These are phyloP conservation scores for Dasyurus viverrinus DNA, from an alignment of 2,113 vertebrate genomes.

Conservation along the genomic window DNA sequence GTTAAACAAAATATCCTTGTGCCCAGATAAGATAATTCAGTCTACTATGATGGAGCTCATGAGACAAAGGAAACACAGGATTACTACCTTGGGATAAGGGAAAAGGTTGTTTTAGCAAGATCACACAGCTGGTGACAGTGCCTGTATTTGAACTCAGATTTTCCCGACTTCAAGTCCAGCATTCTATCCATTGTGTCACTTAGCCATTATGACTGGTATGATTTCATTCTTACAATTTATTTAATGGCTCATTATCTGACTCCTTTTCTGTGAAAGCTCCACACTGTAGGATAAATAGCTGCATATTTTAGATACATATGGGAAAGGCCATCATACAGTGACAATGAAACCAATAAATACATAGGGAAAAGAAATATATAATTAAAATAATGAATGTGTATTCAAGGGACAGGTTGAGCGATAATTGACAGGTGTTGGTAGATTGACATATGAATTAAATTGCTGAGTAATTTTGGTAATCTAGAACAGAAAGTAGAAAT, in stretches of 20 bases:
- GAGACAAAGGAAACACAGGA: background rate
- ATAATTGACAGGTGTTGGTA: background rate
- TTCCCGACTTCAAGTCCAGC: background rate
- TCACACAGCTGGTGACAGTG: background rate
- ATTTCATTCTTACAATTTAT: background rate
- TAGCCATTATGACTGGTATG: background rate
- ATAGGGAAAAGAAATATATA: background rate
- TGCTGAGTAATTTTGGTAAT: slow-evolving; percentile 36
- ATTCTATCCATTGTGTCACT: background rate
- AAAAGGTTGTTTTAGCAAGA: background rate
- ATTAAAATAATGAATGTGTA: background rate
- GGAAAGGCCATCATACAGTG: background rate
- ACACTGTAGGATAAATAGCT: background rate
- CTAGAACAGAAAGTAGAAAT: background rate
- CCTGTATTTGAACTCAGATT: background rate
- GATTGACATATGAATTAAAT: slow-evolving; percentile 1
- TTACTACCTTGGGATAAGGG: background rate
- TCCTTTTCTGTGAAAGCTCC: background rate
- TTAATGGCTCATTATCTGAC: background rate
- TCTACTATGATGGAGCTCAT: background rate
- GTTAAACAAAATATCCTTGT: background rate
- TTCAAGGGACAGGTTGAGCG: background rate
- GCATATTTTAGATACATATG: background rate
- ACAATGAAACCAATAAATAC: background rate
- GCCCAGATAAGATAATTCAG: background rate